Conservation (phyloP, 1,140 invertebrate species). For the Dufourea novaeangliae region DNA sequence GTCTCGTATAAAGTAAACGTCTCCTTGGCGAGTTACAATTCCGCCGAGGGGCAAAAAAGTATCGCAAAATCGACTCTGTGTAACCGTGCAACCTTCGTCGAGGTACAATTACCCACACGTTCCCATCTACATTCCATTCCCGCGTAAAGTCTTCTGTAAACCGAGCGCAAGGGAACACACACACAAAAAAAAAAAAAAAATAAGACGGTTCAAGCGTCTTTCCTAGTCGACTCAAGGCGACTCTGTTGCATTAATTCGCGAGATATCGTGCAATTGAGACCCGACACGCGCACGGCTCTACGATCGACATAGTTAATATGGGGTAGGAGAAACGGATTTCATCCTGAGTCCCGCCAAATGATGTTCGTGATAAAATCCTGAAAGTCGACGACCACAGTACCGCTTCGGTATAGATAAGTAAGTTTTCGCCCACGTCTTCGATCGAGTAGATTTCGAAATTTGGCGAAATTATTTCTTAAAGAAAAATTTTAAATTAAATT, state of each 20-base stretch:
- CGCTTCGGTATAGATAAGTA: too few relatives aligned
- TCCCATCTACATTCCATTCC: slow-evolving; percentile 9
- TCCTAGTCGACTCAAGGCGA: neutral
- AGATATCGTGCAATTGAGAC: neutral
- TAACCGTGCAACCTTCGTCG: neutral
- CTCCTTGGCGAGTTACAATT: neutral
- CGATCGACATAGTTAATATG: too few relatives aligned
- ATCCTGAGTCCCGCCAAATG: too few relatives aligned
- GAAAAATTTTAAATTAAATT: too few relatives aligned
- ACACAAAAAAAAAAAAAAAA: neutral
- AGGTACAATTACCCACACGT: slow-evolving; percentile 11
- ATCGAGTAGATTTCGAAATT: too few relatives aligned
- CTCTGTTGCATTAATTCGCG: slow-evolving; percentile 7
- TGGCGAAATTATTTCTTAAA: too few relatives aligned
- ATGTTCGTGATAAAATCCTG: too few relatives aligned
- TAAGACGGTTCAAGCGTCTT: neutral
- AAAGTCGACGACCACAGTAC: too few relatives aligned
- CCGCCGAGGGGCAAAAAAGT: neutral
- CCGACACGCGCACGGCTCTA: neutral
- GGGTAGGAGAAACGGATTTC: too few relatives aligned
- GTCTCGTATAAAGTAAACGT: neutral
- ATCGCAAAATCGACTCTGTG: neutral
- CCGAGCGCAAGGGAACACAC: too few relatives aligned
- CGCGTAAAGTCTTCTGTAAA: neutral
- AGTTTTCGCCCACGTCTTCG: too few relatives aligned